A percentile compares a stretch with the other conserved stretches of the same genome.
phyloP scores from a whole-genome alignment of 2,797 vertebrate genomes.

The Balearica regulorum region DNA sequence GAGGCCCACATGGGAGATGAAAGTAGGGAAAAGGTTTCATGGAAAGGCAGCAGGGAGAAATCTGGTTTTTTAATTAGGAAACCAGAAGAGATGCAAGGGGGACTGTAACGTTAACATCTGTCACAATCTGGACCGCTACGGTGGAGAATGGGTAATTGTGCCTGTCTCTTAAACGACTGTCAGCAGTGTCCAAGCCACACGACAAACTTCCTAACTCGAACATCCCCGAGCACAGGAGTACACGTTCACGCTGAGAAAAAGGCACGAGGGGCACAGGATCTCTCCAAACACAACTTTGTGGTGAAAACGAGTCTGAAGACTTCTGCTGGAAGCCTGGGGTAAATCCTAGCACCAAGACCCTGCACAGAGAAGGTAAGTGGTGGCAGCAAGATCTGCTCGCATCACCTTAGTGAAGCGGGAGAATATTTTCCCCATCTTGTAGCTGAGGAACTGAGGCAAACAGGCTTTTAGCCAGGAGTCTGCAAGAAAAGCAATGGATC shows the following conservation, averaged over 20 bases:
- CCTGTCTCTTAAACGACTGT: neutral
- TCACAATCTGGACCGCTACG: neutral
- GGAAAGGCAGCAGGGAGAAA: constrained; percentile 35
- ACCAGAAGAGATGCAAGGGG: neutral
- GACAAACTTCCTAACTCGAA: neutral
- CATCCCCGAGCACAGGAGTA: neutral
- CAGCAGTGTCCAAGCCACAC: neutral
- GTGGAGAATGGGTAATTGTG: neutral
- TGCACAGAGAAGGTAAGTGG: neutral
- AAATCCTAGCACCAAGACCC: neutral
- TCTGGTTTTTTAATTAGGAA: constrained; percentile 16
- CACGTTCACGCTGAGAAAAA: neutral
- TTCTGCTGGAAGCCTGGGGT: neutral
- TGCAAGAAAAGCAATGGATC: neutral
- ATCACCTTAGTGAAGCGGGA: neutral
- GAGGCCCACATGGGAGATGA: constrained; percentile 46
- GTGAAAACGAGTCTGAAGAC: neutral
- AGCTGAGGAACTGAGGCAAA: neutral
- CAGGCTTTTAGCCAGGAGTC: neutral
- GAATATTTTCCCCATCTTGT: neutral
- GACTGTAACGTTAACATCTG: constrained; percentile 27
- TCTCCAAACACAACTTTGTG: neutral
- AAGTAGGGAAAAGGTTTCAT: constrained; percentile 60
- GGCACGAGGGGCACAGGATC: neutral
- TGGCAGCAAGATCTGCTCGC: neutral